Percentiles rank a stretch among this genome's conserved stretches.
Evolutionary conservation across 2,888 invertebrate genomes (phyloP).

Genomic region (Netelia virgata): DNA sequence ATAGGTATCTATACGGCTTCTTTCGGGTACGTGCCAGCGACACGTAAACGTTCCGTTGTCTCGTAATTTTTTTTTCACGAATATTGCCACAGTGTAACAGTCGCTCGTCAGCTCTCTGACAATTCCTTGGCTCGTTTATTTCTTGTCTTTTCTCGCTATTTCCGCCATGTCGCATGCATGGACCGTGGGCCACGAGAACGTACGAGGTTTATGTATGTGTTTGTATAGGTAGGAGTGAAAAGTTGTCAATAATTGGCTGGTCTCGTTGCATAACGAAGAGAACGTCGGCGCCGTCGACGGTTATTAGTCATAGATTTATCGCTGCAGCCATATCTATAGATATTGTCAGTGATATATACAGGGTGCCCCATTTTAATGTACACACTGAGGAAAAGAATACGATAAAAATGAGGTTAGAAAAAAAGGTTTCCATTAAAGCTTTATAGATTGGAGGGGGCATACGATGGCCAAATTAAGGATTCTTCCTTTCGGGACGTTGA

Average conservation of each 20-base stretch:
- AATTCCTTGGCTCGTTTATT: constrained; percentile 52
- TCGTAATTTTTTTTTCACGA: too few relatives aligned
- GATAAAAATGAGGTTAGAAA: too few relatives aligned
- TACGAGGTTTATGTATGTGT: not conserved
- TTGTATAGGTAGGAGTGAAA: not conserved
- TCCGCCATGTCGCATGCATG: not conserved
- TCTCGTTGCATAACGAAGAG: constrained; percentile 39
- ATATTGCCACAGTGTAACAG: constrained; percentile 6
- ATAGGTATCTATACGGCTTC: too few relatives aligned
- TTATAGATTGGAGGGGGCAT: too few relatives aligned
- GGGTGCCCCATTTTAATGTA: too few relatives aligned
- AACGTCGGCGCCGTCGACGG: not conserved
- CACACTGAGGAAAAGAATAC: too few relatives aligned
- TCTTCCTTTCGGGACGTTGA: too few relatives aligned
- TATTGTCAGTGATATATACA: too few relatives aligned
- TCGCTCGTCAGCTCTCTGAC: constrained; percentile 56
- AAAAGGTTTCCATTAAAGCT: too few relatives aligned
- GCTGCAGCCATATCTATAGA: not conserved
- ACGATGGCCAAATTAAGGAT: too few relatives aligned
- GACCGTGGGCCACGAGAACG: not conserved
- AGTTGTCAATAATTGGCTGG: constrained; percentile 43
- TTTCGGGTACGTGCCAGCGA: too few relatives aligned
- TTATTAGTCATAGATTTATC: constrained; percentile 5
- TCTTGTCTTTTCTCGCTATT: constrained; percentile 1
- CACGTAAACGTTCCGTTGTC: too few relatives aligned